phyloP scores from a whole-genome alignment of 2,113 vertebrate genomes.

The Pao palembangensis region DNA sequence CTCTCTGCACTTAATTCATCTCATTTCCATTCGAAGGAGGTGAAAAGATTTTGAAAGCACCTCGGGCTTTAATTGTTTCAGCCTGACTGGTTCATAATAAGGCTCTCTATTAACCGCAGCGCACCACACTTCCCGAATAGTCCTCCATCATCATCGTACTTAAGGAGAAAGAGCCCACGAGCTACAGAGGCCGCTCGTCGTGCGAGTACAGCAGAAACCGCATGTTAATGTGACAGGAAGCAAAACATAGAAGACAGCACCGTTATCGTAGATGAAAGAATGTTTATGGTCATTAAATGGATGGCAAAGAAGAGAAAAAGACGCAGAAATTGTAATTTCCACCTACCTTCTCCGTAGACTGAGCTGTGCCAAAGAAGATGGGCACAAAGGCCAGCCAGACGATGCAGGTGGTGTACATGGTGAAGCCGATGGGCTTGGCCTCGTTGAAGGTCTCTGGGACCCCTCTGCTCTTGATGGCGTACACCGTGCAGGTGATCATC shows the following conservation, averaged over 20 bases:
- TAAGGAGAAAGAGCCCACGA: constrained; percentile 47
- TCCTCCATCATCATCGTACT: constrained; percentile 30
- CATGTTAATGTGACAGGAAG: constrained; percentile 26
- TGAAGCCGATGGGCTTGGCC: constrained; percentile 88
- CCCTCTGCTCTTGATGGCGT: constrained; percentile 85
- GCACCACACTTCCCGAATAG: constrained; percentile 50
- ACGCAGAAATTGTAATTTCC: not conserved
- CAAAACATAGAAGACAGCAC: constrained; percentile 4
- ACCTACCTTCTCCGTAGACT: constrained; percentile 85
- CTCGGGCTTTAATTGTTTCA: constrained; percentile 61
- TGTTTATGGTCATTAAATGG: not conserved
- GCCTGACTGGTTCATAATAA: constrained; percentile 64
- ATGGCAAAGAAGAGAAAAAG: too few species aligned
- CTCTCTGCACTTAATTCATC: constrained; percentile 38
- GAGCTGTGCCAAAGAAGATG: constrained; percentile 88
- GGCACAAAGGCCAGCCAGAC: constrained; percentile 90
- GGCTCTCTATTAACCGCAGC: constrained; percentile 56
- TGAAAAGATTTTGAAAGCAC: constrained; percentile 72
- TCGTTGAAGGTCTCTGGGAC: constrained; percentile 92
- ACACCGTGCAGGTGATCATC: constrained; percentile 89
- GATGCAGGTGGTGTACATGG: constrained; percentile 90
- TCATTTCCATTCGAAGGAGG: constrained; percentile 60
- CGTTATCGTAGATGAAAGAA: too few species aligned
- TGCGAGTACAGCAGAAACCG: constrained; percentile 33
- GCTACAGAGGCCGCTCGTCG: constrained; percentile 34